Base-by-base conservation (phyloP, 1,140 invertebrate species). In the Danaus plexippus region DNA sequence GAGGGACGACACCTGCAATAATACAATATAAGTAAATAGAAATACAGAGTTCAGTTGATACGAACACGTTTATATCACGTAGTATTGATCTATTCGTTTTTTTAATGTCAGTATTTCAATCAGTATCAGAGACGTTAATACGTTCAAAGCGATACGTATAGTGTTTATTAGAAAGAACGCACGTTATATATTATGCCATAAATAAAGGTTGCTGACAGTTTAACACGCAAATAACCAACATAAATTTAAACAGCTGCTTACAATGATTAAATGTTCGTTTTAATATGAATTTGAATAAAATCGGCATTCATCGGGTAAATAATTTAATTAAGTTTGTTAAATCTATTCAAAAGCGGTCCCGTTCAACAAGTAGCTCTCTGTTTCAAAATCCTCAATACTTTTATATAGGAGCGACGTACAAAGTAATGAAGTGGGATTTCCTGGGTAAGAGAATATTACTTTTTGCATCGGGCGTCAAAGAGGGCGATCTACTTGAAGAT, bases 401-500 rank as follows among this genome's bases (percentile, higher is more conserved):
- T 72, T 70, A 73, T 70, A 64, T 71, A 71, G 62, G 65, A 60
- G 59, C 61, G 56, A 54, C 76, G 64, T 71, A 72, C 72, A 74
- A 76, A 77, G 79, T 79, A 83, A 85, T 85, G 80, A 82, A 79
- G 78, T 80, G 60, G 76, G 73, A 77, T 78, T 77, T 67, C 66
- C 65, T 64, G 62, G 61, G 66, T 67, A 78, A 75, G 70, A 75
- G 75, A 81, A 32, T 32, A 32, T 83, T 78, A 80, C 66, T 76
- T 80, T 85, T 82, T 76, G 69, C 75, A 80, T 78, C 67, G 71
- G 61, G 72, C 79, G 82, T 85, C 82, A 85, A 85, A 85, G 82
- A 78, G 77, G 78, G 80, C 79, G 79, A 84, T 82, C 77, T 74
- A 70, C 66, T 73, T 73, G 69, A 76, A 82, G 79, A 77, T 85